Base-by-base conservation (phyloP, 2,113 vertebrate genomes). In the Epinephelus lanceolatus region DNA sequence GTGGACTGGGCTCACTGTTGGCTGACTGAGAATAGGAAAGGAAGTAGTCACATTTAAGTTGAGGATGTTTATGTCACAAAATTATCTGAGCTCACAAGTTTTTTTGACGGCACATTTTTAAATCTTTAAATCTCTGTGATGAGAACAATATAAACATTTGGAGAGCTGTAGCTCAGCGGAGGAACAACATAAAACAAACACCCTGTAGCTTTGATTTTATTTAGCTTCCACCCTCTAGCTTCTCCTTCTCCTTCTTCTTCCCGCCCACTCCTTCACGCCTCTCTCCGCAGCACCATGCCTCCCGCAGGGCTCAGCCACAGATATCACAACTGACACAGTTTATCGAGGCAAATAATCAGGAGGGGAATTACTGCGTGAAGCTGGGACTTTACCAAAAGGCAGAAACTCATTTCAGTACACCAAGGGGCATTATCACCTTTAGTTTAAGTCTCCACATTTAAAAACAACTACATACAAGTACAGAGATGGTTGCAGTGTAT, bases 301-400 rank as follows among this genome's bases (percentile, higher is more conserved):
- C 83, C 89, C n/a, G 27, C 70, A 17, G 81, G 86, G 73, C 86
- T 67, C 60, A 13, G 81, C 66, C 57, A 42, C 59, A 85, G 76
- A 83, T 72, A 91, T 84, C 81, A 81, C 76, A 88, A 85, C 81
- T 85, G 93, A 89, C 83, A 89, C n/a, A 37, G 80, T 84, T 82
- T 87, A 80, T 86, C 77, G 75, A 80, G 55, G 59, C 67, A 76
- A 81, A 84, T 68, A 72, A 81, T 73, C 72, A 33, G 56, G 25
- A 70, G 27, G 55, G 61, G 42, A 13, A 59, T 27, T 27, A 13
- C n/a, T 56, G 59, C 18, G 42, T 55, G 11, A 53, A 77, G 30
- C 42, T 73, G 6, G 51, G 53, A 45, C 47, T 63, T 80, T 17
- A 37, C 12, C 37, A 69, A 78, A 78, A 88, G 63, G 17, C 33